phyloP scores from a whole-genome alignment of 2,797 vertebrate species.

The Melanotaenia maccullochi region DNA sequence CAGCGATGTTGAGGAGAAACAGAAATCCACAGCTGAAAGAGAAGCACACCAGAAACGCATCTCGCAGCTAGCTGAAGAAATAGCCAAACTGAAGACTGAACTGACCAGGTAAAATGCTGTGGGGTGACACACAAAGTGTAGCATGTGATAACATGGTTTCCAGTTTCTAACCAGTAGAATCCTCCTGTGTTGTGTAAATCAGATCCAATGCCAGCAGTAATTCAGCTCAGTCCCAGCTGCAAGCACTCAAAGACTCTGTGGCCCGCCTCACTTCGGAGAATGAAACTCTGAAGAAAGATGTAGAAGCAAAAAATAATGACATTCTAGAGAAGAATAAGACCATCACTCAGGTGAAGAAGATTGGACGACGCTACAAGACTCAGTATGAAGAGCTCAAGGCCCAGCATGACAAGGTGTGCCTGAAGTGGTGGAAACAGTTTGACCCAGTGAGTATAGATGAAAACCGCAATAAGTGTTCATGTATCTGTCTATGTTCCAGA shows the following conservation, averaged over 20 bases:
- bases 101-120: conserved; percentile 85
- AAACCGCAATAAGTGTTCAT: neutral
- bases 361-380: conserved; percentile 95
- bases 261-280: conserved; percentile 86
- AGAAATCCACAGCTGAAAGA: conserved; percentile 89
- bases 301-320: conserved; percentile 87
- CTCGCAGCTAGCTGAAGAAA: conserved; percentile 91
- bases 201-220: conserved; percentile 89
- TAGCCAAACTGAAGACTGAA: conserved; percentile 91
- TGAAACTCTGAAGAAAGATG: conserved; percentile 88
- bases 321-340: conserved; percentile 95
- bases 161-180: neutral
- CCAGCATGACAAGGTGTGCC: conserved; percentile 90
- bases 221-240: conserved; percentile 89
- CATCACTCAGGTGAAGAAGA: conserved; percentile 98
- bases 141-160: neutral
- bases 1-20: conserved; percentile 90
- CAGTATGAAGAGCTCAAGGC: conserved; percentile 97
- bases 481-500: conserved; percentile 55
- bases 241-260: conserved; percentile 87
- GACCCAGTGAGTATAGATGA: neutral
- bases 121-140: too few species aligned
- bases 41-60: conserved; percentile 91
- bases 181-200: conserved; percentile 14
- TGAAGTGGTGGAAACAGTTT: neutral